Evolutionary conservation across 2,797 vertebrate genomes (phyloP).

Genomic region (Heterohyrax brucei): DNA sequence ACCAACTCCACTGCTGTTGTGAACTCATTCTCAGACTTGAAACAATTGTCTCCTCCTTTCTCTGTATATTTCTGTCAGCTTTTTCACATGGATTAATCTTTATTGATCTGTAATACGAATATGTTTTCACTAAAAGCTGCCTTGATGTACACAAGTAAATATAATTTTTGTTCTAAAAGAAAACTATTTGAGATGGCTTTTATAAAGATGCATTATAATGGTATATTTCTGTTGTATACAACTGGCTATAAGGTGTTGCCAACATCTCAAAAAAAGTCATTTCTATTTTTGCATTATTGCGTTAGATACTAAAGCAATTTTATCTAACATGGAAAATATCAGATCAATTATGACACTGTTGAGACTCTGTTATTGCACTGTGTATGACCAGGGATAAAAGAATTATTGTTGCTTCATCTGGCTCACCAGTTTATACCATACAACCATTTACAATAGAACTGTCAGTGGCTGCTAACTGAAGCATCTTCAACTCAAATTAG

Average conservation of each 20-base stretch:
- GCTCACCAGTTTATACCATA: neutral
- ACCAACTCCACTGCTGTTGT: neutral
- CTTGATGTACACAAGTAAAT: constrained; percentile 16
- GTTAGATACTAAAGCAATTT: neutral
- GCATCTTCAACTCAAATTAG: constrained; percentile 19
- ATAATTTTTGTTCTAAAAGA: neutral
- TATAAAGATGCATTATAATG: neutral
- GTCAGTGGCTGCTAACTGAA: neutral
- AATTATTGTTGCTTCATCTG: neutral
- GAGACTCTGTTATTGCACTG: neutral
- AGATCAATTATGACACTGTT: neutral
- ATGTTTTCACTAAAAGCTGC: neutral
- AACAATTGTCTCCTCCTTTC: neutral
- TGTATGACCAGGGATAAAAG: neutral
- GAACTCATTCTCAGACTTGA: neutral
- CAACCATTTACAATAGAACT: neutral
- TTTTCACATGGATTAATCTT: neutral
- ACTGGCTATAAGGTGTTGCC: neutral
- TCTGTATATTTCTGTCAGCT: neutral
- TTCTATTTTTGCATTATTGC: neutral
- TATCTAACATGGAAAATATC: neutral
- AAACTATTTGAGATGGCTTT: neutral
- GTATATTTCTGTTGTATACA: neutral
- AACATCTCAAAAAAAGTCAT: neutral
- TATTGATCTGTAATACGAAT: neutral